phyloP scores from a whole-genome alignment of 2,113 vertebrate species.

The Echinops telfairi region DNA sequence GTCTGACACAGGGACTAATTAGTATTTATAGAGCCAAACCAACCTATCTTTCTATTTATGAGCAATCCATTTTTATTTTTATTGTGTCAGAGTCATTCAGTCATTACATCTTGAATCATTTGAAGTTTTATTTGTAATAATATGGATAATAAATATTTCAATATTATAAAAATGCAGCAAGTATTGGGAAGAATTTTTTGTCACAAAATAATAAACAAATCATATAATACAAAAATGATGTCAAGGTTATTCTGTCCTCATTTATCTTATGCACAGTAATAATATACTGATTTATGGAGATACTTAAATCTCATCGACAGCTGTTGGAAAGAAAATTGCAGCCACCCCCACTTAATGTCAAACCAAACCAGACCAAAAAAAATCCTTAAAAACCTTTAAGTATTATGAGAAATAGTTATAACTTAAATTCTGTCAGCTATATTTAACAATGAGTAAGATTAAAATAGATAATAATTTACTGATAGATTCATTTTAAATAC shows the following conservation, averaged over 20 bases:
- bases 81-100: background rate
- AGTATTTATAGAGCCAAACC: background rate
- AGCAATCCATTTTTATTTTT: accelerated
- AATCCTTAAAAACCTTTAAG: slow-evolving; percentile 26
- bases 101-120: background rate
- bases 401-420: slow-evolving; percentile 59
- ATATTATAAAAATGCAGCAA: background rate
- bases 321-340: background rate
- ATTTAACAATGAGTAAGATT: slow-evolving; percentile 63
- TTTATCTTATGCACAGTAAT: slow-evolving; percentile 42
- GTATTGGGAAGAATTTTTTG: background rate
- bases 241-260: background rate
- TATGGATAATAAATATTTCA: background rate
- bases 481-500: too few species aligned
- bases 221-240: background rate
- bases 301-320: slow-evolving; percentile 73
- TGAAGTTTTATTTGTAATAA: background rate
- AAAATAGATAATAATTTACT: slow-evolving; percentile 66
- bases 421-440: slow-evolving; percentile 54
- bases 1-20: too few species aligned
- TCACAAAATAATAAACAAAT: background rate
- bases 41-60: background rate
- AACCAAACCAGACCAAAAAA: background rate
- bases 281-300: slow-evolving; percentile 62
- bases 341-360: background rate